phyloP scores from a whole-genome alignment of 2,113 vertebrate genomes.

The Strix aluco region DNA sequence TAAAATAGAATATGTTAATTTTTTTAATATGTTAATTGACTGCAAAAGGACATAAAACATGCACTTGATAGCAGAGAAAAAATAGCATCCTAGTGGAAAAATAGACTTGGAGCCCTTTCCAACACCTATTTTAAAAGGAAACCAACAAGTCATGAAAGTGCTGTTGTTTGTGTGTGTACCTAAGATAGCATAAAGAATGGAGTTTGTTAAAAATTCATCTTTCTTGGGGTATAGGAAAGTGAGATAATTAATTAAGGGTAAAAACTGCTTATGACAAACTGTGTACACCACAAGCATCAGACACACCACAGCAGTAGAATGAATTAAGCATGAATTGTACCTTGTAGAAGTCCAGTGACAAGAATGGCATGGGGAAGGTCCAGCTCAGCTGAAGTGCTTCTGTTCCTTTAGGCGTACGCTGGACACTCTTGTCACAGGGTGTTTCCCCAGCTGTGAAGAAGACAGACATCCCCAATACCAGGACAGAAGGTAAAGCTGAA shows the following conservation, averaged over 20 bases:
- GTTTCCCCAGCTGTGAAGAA: background rate
- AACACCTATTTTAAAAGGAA: background rate
- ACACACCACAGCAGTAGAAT: background rate
- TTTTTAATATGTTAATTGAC: background rate
- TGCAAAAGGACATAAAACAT: background rate
- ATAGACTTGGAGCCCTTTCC: background rate
- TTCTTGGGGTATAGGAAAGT: background rate
- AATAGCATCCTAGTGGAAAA: background rate
- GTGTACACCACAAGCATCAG: too few species aligned
- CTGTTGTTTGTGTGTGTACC: background rate
- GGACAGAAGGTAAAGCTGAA: background rate
- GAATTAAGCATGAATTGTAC: background rate
- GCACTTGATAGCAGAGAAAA: background rate
- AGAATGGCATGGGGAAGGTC: background rate
- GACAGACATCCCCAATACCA: background rate
- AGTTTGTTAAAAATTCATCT: background rate
- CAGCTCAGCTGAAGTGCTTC: background rate
- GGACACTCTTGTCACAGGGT: background rate
- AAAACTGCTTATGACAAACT: background rate
- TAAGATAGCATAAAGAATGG: background rate
- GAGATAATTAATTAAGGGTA: background rate
- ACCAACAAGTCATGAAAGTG: background rate
- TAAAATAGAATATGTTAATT: background rate
- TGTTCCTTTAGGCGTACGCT: background rate
- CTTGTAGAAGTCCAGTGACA: fast-evolving